Percentiles rank a stretch among this genome's conserved stretches.
Evolutionary conservation across 2,888 invertebrate genomes (phyloP).

Genomic region (Cactoblastis cactorum): DNA sequence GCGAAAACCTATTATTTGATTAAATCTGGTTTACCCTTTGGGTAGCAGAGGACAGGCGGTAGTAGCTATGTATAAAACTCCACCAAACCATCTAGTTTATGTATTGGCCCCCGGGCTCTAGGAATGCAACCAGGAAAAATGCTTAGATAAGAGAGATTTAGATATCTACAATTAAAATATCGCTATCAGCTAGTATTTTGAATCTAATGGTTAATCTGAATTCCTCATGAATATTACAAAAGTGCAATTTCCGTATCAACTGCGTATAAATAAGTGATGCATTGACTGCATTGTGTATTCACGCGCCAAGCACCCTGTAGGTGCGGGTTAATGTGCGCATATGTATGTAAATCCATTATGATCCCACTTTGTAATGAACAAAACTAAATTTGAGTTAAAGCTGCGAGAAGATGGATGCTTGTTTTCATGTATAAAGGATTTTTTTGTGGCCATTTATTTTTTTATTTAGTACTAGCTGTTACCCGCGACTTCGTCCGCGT

Average conservation of each 20-base stretch:
- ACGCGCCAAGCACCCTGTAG: constrained; percentile 23
- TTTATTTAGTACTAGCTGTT: no score
- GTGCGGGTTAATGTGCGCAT: constrained; percentile 14
- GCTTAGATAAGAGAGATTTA: no score
- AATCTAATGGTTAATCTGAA: constrained; percentile 32
- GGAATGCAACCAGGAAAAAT: neutral
- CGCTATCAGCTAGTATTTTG: constrained; percentile 28
- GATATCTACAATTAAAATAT: neutral
- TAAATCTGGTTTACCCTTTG: no score
- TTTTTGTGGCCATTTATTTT: no score
- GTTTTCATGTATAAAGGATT: no score
- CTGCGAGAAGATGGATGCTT: neutral
- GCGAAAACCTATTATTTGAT: no score
- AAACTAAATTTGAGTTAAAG: neutral
- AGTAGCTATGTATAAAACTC: no score
- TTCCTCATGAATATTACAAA: constrained; percentile 72
- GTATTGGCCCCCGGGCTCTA: no score
- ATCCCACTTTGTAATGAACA: neutral
- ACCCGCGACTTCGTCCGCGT: no score
- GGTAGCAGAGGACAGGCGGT: no score
- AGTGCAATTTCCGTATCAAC: constrained; percentile 77
- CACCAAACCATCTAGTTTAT: no score
- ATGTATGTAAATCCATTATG: constrained; percentile 7
- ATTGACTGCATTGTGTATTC: constrained; percentile 41
- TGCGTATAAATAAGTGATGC: constrained; percentile 62